Conservation (phyloP, 1,140 invertebrate genomes). For the Drosophila rufa region DNA sequence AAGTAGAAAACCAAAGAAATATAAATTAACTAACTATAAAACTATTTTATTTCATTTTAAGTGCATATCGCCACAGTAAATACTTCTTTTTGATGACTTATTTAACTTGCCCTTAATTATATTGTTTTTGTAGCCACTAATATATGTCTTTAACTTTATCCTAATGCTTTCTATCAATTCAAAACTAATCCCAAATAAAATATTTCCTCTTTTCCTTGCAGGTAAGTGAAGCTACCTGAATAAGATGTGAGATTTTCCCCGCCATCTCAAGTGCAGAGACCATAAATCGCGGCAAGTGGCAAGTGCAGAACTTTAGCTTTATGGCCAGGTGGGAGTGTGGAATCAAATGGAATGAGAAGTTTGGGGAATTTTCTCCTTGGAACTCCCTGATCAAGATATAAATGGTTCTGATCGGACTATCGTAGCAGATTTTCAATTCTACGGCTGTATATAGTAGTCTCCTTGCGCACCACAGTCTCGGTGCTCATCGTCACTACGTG, state of each 20-base stretch:
- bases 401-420: no score
- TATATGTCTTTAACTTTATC: background rate
- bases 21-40: background rate
- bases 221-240: conserved; percentile 59
- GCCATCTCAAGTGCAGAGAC: conserved; percentile 27
- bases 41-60: no score
- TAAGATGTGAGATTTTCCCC: conserved; percentile 23
- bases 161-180: conserved; percentile 23
- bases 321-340: conserved; percentile 25
- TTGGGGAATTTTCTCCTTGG: conserved; percentile 2
- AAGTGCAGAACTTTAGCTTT: conserved; percentile 58
- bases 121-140: background rate
- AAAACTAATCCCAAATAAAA: conserved; percentile 38
- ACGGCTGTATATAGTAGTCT: no score
- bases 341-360: background rate
- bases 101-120: background rate
- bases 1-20: background rate
- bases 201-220: conserved; percentile 53
- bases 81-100: background rate
- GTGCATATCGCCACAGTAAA: no score
- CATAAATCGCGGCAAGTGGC: conserved; percentile 76
- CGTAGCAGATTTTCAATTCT: no score
- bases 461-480: no score
- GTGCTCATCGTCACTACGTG: no score
- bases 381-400: conserved; percentile 43